Percentiles rank a stretch among this genome's conserved stretches.
These are phyloP conservation scores for Drosophila melanosoma DNA, from an alignment of 2,888 invertebrate species.

Conservation along the genomic window DNA sequence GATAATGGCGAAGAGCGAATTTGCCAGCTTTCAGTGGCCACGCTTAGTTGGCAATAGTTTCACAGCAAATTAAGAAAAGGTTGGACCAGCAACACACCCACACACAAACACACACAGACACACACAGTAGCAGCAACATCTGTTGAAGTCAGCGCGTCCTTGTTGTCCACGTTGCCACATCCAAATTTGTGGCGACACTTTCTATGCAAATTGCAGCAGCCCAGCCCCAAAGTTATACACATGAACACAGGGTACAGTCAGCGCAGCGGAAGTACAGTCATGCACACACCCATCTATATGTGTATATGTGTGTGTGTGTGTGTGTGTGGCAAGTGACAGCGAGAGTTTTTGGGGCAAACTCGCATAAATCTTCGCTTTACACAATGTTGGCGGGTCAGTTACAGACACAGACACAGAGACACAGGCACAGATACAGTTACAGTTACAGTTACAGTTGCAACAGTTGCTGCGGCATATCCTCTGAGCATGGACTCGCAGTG, in stretches of 20 bases:
- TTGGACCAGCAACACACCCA: constrained; percentile 51
- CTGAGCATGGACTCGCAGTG: constrained; percentile 14
- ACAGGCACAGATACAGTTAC: too few relatives aligned
- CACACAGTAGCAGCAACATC: constrained; percentile 24
- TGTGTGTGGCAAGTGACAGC: constrained; percentile 30
- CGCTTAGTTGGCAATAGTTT: constrained; percentile 80
- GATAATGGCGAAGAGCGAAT: constrained; percentile 46
- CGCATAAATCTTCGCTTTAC: constrained; percentile 83
- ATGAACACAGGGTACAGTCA: constrained; percentile 70
- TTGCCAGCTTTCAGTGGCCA: constrained; percentile 48
- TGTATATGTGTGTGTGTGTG: not conserved
- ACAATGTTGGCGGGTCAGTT: constrained; percentile 84
- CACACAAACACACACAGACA: constrained; percentile 13
- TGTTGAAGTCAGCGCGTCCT: constrained; percentile 28
- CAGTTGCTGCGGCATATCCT: constrained; percentile 42
- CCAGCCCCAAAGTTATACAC: constrained; percentile 37
- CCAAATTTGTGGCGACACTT: constrained; percentile 79
- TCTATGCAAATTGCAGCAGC: constrained; percentile 76
- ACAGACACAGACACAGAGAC: constrained; percentile 62
- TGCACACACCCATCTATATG: constrained; percentile 41
- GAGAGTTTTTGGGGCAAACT: constrained; percentile 75
- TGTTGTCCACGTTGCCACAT: constrained; percentile 44
- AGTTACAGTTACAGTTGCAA: constrained; percentile 39
- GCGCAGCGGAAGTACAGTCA: constrained; percentile 76
- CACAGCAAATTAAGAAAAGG: constrained; percentile 81